Evolutionary conservation across 2,113 vertebrate genomes (phyloP).

Genomic region (Microcebus jonahi): DNA sequence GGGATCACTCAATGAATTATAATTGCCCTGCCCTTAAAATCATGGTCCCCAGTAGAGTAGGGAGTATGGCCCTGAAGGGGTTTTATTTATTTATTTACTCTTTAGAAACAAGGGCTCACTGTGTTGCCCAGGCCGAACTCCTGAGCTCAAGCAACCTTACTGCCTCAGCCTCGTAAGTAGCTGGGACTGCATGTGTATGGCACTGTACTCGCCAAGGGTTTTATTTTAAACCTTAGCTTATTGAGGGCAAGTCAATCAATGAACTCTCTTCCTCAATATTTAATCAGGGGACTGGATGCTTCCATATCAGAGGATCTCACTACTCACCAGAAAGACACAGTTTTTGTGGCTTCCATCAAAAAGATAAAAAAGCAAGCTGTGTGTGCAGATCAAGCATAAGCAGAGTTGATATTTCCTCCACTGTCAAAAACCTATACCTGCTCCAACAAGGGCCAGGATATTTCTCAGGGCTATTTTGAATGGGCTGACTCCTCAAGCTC

Average conservation of each 20-base stretch:
- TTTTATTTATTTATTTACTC: slow-evolving; percentile 75
- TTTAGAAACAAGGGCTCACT: too few relatives aligned
- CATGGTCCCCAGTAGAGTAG: slow-evolving; percentile 78
- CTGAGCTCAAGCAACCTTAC: too few relatives aligned
- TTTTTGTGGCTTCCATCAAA: slow-evolving; percentile 35
- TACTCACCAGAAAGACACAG: slow-evolving; percentile 66
- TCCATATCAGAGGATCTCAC: slow-evolving; percentile 64
- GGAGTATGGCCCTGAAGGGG: slow-evolving; percentile 79
- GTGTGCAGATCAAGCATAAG: not conserved
- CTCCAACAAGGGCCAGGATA: not conserved
- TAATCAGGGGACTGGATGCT: slow-evolving; percentile 76
- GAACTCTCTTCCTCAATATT: slow-evolving; percentile 82
- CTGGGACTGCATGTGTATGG: too few relatives aligned
- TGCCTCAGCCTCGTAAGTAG: too few relatives aligned
- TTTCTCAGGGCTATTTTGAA: not conserved
- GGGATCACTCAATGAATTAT: slow-evolving; percentile 85
- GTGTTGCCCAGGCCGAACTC: too few relatives aligned
- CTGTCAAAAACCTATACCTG: not conserved
- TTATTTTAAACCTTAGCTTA: slow-evolving; percentile 82
- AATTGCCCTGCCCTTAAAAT: slow-evolving; percentile 84
- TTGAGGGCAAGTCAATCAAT: slow-evolving; percentile 81
- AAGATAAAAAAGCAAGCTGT: not conserved
- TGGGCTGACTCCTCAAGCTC: not conserved
- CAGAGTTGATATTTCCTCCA: not conserved
- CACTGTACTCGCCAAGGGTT: slow-evolving; percentile 45